Evolutionary conservation across 2,113 vertebrate genomes (phyloP).

Genomic region (Peromyscus californicus): DNA sequence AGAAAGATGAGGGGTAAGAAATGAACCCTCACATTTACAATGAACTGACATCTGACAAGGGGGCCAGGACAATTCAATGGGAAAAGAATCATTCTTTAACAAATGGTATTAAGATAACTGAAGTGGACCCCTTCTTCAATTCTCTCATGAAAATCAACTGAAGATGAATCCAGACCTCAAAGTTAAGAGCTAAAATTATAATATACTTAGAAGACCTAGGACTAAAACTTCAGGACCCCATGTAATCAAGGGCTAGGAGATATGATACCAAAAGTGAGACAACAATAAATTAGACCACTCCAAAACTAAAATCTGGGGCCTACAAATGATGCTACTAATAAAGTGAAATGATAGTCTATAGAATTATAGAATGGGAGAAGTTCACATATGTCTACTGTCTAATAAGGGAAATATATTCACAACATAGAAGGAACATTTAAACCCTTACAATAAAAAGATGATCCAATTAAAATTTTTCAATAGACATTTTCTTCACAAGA

Average conservation of each 20-base stretch:
- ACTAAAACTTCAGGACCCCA: background rate
- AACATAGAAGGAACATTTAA: slow-evolving; percentile 20
- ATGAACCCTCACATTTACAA: background rate
- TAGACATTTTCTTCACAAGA: background rate
- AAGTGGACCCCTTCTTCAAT: background rate
- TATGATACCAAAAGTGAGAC: background rate
- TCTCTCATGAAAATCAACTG: slow-evolving; percentile 24
- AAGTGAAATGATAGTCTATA: slow-evolving; percentile 15
- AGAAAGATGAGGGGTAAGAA: background rate
- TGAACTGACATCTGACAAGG: slow-evolving; percentile 23
- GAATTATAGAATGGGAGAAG: slow-evolving; percentile 49
- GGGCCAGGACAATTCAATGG: background rate
- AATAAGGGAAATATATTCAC: background rate
- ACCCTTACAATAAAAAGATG: slow-evolving; percentile 33
- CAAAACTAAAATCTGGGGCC: slow-evolving; percentile 11
- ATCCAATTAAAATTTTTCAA: background rate
- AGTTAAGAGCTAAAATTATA: slow-evolving; percentile 5
- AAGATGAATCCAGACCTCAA: background rate
- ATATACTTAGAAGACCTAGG: background rate
- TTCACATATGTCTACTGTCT: background rate
- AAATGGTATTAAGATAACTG: background rate
- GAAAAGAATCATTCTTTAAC: slow-evolving; percentile 40
- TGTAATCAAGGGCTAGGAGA: background rate
- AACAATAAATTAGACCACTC: background rate
- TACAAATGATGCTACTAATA: slow-evolving; percentile 33